phyloP scores from a whole-genome alignment of 2,888 invertebrate species.

The Priapulus caudatus region DNA sequence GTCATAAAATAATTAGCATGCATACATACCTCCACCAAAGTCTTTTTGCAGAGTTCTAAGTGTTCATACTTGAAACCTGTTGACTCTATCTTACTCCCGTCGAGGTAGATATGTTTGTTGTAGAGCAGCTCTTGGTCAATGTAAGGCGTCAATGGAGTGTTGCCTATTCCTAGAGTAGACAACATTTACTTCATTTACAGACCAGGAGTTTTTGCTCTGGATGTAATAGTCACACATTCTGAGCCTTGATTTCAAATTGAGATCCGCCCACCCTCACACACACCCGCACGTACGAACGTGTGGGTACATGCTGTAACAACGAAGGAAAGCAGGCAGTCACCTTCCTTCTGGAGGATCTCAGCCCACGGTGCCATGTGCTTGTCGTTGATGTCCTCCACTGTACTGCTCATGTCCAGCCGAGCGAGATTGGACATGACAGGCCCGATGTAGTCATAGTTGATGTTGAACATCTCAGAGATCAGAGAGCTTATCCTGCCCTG shows the following conservation, averaged over 20 bases:
- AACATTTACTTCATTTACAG: too few relatives aligned
- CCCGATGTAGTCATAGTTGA: constrained; percentile 77
- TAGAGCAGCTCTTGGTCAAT: constrained; percentile 62
- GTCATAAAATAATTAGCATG: too few relatives aligned
- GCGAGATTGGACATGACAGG: constrained; percentile 65
- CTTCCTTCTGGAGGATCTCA: constrained; percentile 60
- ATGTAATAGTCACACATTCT: too few relatives aligned
- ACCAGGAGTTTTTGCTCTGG: too few relatives aligned
- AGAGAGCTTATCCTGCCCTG: constrained; percentile 71
- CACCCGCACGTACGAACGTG: too few relatives aligned
- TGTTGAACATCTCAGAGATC: constrained; percentile 66
- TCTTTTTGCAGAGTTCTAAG: constrained; percentile 51
- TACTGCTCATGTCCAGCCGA: constrained; percentile 61
- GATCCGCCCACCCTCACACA: too few relatives aligned
- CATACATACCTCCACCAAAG: constrained; percentile 49
- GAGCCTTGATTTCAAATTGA: too few relatives aligned
- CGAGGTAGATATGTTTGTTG: constrained; percentile 64
- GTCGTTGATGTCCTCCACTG: constrained; percentile 82
- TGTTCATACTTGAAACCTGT: constrained; percentile 49
- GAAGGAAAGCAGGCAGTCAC: too few relatives aligned
- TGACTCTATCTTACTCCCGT: constrained; percentile 52
- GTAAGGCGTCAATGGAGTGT: constrained; percentile 77
- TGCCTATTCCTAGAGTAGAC: too few relatives aligned
- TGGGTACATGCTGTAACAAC: too few relatives aligned
- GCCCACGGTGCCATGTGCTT: constrained; percentile 88